Conservation (phyloP, 2,797 vertebrate genomes). For the Cuniculus paca region DNA sequence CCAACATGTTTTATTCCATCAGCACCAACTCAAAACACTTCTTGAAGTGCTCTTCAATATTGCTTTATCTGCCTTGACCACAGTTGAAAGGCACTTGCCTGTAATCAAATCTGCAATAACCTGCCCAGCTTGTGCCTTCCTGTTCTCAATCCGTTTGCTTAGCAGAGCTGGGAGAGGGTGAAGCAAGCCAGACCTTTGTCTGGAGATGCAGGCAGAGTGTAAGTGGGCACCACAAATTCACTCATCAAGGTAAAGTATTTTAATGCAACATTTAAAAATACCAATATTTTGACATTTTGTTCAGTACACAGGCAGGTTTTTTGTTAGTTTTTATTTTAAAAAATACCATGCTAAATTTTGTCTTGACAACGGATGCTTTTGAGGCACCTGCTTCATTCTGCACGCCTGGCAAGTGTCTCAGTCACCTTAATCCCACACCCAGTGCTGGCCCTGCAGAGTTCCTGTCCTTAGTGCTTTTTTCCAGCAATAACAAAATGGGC, state of each 20-base stretch:
- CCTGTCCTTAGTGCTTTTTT: background rate
- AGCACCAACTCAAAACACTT: constrained; percentile 46
- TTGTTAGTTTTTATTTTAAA: background rate
- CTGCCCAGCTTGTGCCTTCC: background rate
- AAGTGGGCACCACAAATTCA: background rate
- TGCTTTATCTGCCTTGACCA: background rate
- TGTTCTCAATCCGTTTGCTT: background rate
- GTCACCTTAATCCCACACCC: background rate
- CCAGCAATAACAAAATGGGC: background rate
- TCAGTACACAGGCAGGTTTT: background rate
- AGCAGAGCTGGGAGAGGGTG: background rate
- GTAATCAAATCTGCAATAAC: background rate
- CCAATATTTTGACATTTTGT: constrained; percentile 25
- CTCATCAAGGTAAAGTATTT: background rate
- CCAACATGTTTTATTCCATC: background rate
- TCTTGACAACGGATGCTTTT: background rate
- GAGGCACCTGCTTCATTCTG: background rate
- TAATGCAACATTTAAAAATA: background rate
- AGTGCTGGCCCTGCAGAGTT: background rate
- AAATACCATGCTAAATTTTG: background rate
- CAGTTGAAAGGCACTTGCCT: constrained; percentile 10
- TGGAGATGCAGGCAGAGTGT: background rate
- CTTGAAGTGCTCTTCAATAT: background rate
- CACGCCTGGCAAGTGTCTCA: background rate
- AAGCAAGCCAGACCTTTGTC: background rate